Evolutionary conservation across 1,140 invertebrate species (phyloP).

Genomic region (Orius insidiosus): DNA sequence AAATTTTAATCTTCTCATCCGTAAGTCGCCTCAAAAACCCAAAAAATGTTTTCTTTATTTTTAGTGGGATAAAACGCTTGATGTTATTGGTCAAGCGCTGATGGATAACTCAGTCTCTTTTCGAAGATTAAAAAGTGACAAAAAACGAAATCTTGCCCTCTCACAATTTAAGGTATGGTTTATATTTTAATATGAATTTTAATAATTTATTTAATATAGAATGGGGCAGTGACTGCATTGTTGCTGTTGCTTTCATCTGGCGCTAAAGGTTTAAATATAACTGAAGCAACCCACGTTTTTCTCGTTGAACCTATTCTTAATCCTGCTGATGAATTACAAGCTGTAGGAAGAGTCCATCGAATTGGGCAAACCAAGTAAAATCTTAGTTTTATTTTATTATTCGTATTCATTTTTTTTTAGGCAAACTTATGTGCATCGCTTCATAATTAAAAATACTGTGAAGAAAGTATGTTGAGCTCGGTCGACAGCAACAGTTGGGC

Average conservation of each 20-base stretch:
- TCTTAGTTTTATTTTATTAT: constrained; percentile 6
- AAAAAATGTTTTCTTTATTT: not conserved
- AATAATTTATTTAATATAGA: constrained; percentile 15
- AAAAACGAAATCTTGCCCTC: constrained; percentile 32
- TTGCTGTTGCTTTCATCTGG: constrained; percentile 49
- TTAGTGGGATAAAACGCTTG: constrained; percentile 44
- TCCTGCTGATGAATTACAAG: constrained; percentile 54
- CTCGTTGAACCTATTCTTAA: constrained; percentile 60
- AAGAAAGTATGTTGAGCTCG: constrained; percentile 38
- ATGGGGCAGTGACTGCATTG: constrained; percentile 36
- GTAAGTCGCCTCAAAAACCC: constrained; percentile 23
- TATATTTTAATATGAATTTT: not conserved
- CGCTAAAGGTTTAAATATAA: constrained; percentile 59
- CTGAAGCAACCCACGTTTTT: constrained; percentile 62
- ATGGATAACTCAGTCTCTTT: constrained; percentile 38
- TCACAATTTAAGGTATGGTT: constrained; percentile 35
- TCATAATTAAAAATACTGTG: constrained; percentile 47
- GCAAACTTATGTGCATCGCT: constrained; percentile 44
- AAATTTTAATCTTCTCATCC: constrained; percentile 55
- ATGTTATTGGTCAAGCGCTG: constrained; percentile 40
- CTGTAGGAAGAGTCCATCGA: constrained; percentile 57
- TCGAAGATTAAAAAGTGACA: constrained; percentile 23
- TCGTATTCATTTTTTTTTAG: constrained; percentile 21
- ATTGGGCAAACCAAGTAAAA: constrained; percentile 55
- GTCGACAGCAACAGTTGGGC: constrained; percentile 17